Conservation (phyloP, 2,113 vertebrate genomes). For the Trichomycterus rosablanca region DNA sequence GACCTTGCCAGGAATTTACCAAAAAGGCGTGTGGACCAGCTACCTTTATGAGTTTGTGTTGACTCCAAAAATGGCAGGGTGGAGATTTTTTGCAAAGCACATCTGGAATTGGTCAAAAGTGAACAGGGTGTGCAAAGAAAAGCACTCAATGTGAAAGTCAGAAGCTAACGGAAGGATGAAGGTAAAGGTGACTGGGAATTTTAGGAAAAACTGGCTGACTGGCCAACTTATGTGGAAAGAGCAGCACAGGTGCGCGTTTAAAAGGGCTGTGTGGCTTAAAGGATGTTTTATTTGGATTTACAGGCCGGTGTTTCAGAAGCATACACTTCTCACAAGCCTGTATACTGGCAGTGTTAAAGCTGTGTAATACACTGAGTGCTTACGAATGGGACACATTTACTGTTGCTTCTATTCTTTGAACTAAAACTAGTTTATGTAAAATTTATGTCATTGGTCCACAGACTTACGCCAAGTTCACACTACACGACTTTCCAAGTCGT, state of each 20-base stretch:
- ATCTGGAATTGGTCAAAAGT: not conserved
- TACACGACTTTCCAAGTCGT: no score
- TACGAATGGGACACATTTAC: slow-evolving; percentile 68
- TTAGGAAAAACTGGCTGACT: slow-evolving; percentile 61
- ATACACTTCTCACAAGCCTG: slow-evolving; percentile 58
- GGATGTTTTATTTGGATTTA: slow-evolving; percentile 64
- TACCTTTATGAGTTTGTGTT: slow-evolving; percentile 6
- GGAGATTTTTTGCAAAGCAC: not conserved
- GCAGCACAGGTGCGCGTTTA: slow-evolving; percentile 68
- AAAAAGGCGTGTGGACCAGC: not conserved
- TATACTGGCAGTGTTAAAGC: slow-evolving; percentile 55
- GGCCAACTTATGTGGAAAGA: slow-evolving; percentile 53
- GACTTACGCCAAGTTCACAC: no score
- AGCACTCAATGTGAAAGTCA: slow-evolving; percentile 38
- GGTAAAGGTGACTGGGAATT: slow-evolving; percentile 42
- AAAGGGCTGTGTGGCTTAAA: slow-evolving; percentile 57
- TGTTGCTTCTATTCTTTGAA: slow-evolving; percentile 48
- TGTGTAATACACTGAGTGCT: slow-evolving; percentile 51
- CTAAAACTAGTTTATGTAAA: no score
- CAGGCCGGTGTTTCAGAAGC: slow-evolving; percentile 54
- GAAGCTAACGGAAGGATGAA: slow-evolving; percentile 38
- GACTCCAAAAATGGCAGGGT: slow-evolving; percentile 5
- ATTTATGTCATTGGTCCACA: no score
- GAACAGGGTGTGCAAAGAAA: slow-evolving; percentile 3
- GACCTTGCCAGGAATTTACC: not conserved